Percentiles rank a stretch among this genome's conserved stretches.
phyloP scores from a whole-genome alignment of 2,888 invertebrate species.

The Urechis unicinctus region DNA sequence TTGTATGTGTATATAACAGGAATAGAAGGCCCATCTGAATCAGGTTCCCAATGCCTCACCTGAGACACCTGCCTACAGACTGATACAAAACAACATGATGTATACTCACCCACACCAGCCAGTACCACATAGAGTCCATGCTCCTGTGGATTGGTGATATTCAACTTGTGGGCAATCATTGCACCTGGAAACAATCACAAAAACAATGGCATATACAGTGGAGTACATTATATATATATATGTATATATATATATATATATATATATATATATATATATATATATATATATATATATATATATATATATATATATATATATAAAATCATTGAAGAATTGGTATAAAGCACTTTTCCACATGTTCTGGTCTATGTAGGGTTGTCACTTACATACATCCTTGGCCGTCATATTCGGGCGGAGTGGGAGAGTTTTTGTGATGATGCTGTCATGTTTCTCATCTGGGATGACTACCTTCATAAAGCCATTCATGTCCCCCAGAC shows the following conservation, averaged over 20 bases:
- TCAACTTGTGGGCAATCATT: constrained; percentile 88
- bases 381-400: constrained; percentile 74
- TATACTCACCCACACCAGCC: constrained; percentile 76
- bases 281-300: background rate
- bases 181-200: constrained; percentile 43
- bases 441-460: constrained; percentile 86
- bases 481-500: constrained; percentile 51
- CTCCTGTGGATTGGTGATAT: constrained; percentile 93
- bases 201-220: no score
- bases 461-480: constrained; percentile 87
- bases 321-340: no score
- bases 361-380: background rate
- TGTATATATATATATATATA: no score
- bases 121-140: constrained; percentile 85
- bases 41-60: no score
- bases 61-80: no score
- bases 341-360: no score
- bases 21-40: no score
- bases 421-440: constrained; percentile 82
- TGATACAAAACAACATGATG: no score
- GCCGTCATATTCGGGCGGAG: constrained; percentile 89
- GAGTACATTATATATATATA: no score
- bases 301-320: background rate
- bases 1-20: no score
- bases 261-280: no score